Base-by-base conservation (phyloP, 2,797 vertebrate genomes). In the Fistularia commersonii region DNA sequence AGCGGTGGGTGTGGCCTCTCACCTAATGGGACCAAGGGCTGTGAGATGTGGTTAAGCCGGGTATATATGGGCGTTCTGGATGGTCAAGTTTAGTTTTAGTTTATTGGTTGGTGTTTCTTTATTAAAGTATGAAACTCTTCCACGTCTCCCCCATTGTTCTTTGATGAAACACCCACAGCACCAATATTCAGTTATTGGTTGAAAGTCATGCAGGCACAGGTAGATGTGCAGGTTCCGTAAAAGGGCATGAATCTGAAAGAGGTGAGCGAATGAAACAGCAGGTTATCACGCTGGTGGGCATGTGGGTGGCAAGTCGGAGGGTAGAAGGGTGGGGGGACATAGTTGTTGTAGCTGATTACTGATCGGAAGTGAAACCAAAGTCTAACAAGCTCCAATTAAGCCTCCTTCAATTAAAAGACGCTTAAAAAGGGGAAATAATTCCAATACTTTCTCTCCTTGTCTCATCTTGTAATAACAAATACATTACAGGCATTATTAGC, bases 401-500 rank as follows among this genome's bases (percentile, higher is more conserved):
- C 64, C 63, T 62, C 61, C 57, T 74, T 76, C 75, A 79, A 86
- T 87, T 84, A 87, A 77, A 55, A 73, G 72, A 69, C 70, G 67
- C 74, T 83, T 84, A 76, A 67, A 81, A 77, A 68, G 71, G 74
- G 34, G 64, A 77, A 86, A 82, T 76, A 72, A 75, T 79, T 73
- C 65, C 23, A 64, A 64, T 69, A 77, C 62, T 61, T 77, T 68
- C 61, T 66, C 67, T 70, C 61, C 72, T 57, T 73, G 73, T 88
- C 67, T 86, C 64, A 48, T 80, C 69, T 69, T 81, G 86, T 88
- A 83, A 77, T 79, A 87, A 88, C 85, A 88, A 88, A 89, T 71
- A 72, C 80, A 87, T 87, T 84, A 86, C 84, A 83, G 84, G 71
- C 83, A 74, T 89, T 84, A 86, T 86, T 81, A 80, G 71, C 44